Evolutionary conservation across 2,113 vertebrate genomes (phyloP), one percentile per base, ranked within the genome.

Genomic region (Cyrtonyx montezumae): DNA sequence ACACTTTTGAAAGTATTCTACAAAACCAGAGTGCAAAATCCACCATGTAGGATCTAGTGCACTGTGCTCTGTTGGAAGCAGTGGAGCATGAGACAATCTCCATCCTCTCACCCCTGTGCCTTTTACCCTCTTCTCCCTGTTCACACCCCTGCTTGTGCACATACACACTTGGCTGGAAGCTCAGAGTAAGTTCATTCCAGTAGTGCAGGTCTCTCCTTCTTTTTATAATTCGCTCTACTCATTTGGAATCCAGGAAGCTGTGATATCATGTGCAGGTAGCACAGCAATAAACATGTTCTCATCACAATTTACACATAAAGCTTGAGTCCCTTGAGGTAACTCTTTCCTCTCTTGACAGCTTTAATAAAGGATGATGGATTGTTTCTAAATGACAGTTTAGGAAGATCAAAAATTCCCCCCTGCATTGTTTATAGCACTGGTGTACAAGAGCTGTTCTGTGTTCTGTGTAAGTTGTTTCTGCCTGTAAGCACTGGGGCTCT

Each of bases 331-430:
- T 90, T 0, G 79, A 95, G 95, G 84, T 90, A 93, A 87, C 84
- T 90, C 77, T 83, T 92, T 79, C 82, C 78, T 30, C 86, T 93
- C 77, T 53, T 95, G 96, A 95, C 94, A 84, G 94, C 79, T 93
- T 94, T 95, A 95, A 97, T 96, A 95, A 94, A 95, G 71, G 79
- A 94, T 95, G 93, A 94, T 92, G 92, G 90, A 91, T 96, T 94
- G 93, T 91, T 96, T 93, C 82, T 62, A 93, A 95, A 86, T 95
- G 94, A 93, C 87, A 90, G 87, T 89, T 68, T 74, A 79, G 89
- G 83, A 96, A 91, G 86, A 94, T 94, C 62, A 76, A 48, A 95
- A 87, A 93, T 95, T 94, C 95, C 95, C 84, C 48, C 59, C 63
- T 79, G 66, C 83, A 62, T 92, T 90, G 91, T 93, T 93, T 90